Percentiles rank a stretch among this genome's conserved stretches.
phyloP scores from a whole-genome alignment of 1,140 invertebrate species.

The Heterodera schachtii region DNA sequence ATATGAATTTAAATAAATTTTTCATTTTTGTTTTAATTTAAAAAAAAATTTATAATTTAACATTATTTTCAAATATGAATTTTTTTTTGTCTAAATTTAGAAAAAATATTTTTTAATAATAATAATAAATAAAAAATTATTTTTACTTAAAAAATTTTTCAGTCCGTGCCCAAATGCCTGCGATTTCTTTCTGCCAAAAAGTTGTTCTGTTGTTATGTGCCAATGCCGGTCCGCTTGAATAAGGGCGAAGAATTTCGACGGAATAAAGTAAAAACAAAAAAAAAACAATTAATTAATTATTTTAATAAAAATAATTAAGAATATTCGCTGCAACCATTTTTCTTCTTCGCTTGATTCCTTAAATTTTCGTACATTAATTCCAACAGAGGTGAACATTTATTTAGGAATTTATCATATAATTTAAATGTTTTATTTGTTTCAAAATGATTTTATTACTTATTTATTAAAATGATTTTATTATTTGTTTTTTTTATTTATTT shows the following conservation, averaged over 20 bases:
- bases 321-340: conserved; percentile 28
- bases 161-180: conserved; percentile 57
- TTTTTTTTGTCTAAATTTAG: neutral
- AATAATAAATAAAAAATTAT: conserved; percentile 5
- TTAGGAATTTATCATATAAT: too few relatives aligned
- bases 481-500: too few relatives aligned
- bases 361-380: conserved; percentile 57
- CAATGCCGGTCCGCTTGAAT: conserved; percentile 52
- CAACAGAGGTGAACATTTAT: conserved; percentile 52
- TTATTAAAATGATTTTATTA: too few relatives aligned
- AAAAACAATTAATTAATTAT: conserved; percentile 16
- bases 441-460: too few relatives aligned
- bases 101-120: neutral
- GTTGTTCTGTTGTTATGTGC: conserved; percentile 63
- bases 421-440: too few relatives aligned
- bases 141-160: conserved; percentile 24
- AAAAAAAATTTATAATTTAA: too few relatives aligned
- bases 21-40: too few relatives aligned
- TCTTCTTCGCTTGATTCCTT: conserved; percentile 51
- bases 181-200: conserved; percentile 62
- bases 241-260: conserved; percentile 53
- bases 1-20: too few relatives aligned
- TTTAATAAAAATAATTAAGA: neutral
- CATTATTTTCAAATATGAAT: neutral
- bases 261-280: conserved; percentile 55